These are phyloP conservation scores for Paramormyrops kingsleyae DNA, from an alignment of 2,113 vertebrate genomes.

Conservation along the genomic window DNA sequence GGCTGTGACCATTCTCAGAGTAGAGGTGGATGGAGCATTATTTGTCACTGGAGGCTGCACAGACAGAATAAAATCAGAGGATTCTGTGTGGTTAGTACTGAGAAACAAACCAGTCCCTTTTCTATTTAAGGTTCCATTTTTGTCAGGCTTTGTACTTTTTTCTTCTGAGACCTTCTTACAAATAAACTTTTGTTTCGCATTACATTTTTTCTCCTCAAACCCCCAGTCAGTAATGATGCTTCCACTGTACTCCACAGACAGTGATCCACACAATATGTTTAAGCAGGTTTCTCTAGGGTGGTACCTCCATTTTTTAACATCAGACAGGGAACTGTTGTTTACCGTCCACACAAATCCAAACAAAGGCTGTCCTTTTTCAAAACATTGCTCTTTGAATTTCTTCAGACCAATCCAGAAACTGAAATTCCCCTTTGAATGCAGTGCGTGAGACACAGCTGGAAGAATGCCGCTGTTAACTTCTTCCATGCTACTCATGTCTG, in stretches of 20 bases:
- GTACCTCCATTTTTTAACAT: slow-evolving; percentile 40
- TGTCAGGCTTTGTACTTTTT: not conserved
- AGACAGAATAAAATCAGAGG: not conserved
- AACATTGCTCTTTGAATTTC: slow-evolving; percentile 35
- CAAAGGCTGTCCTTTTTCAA: slow-evolving; percentile 18
- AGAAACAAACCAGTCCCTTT: not conserved
- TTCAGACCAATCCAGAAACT: slow-evolving; percentile 59
- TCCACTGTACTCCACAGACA: slow-evolving; percentile 18
- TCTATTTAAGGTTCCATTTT: slow-evolving; percentile 13
- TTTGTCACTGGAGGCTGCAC: not conserved
- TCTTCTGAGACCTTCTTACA: slow-evolving; percentile 27
- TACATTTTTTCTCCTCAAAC: slow-evolving; percentile 27
- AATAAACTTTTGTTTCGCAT: slow-evolving; percentile 28
- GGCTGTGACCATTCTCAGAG: not conserved
- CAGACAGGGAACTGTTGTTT: slow-evolving; percentile 19
- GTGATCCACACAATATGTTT: slow-evolving; percentile 35
- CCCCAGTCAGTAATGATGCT: slow-evolving; percentile 17
- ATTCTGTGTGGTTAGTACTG: not conserved
- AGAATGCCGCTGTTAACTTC: slow-evolving; percentile 37
- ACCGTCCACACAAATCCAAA: slow-evolving; percentile 57
- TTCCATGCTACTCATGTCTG: slow-evolving; percentile 34
- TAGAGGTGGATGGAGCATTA: not conserved
- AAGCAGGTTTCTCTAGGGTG: slow-evolving; percentile 39
- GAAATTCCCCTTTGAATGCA: accelerated
- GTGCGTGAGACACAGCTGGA: not conserved